Base-by-base conservation (phyloP, 2,113 vertebrate species). In the Gymnobelideus leadbeateri region DNA sequence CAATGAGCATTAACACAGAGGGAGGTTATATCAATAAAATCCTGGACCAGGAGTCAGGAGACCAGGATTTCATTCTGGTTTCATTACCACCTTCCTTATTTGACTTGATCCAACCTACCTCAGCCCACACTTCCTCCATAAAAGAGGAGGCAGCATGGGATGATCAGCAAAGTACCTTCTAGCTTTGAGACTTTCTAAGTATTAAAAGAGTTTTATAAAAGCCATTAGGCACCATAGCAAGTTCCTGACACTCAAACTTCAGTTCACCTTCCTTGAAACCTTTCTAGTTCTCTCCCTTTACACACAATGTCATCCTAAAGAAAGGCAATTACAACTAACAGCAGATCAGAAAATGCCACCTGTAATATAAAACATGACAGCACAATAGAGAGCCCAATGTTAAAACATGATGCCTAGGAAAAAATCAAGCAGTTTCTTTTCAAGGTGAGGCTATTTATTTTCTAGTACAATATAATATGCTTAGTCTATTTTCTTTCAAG, bases 381-480 rank as follows among this genome's bases (percentile, higher is more conserved):
- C 95, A 37, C 12, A 95, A 91, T 57, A 96, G 23, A 97, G 92
- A 94, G 92, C n/a, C 50, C 28, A 89, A 57, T 68, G 11, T 14
- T 49, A 92, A 93, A 11, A 31, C 51, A 61, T 89, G 24, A 37
- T 90, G n/a, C 7, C 16, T n/a, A 51, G 23, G 96, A 89, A 52
- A 94, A 97, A 96, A 94, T n/a, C 1, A 84, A 77, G 37, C 1
- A 47, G 10, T 92, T 96, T 97, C 93, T 89, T 94, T 92, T 3
- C 28, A 84, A 95, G 31, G 94, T 23, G 89, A 91, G 93, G 5
- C 57, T 94, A 55, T 43, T 98, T 51, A 24, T 92, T 92, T 50
- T 89, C 51, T 94, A 94, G 96, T 26, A 57, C 28, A 94, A 51
- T 91, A n/a, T 49, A 96, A 94, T 95, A 95, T 53, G 47, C 55